Evolutionary conservation across 2,888 invertebrate genomes (phyloP).

Genomic region (Scelioninae gen. 1): DNA sequence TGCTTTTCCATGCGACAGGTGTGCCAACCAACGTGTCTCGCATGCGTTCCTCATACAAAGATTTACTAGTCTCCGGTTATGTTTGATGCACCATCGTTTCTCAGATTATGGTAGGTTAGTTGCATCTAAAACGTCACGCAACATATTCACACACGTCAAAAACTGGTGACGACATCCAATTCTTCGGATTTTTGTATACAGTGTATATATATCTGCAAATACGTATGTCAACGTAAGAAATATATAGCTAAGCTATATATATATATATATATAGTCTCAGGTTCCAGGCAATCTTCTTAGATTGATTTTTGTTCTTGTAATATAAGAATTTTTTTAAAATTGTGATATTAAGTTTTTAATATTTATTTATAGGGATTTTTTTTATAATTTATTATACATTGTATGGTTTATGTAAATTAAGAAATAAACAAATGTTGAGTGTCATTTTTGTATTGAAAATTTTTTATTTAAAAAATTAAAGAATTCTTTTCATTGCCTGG

Average conservation of each 20-base stretch:
- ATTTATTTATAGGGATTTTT: too few relatives aligned
- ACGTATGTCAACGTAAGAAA: neutral
- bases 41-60: slow-evolving; percentile 79
- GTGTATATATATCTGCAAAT: neutral
- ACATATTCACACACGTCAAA: slow-evolving; percentile 71
- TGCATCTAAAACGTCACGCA: slow-evolving; percentile 77
- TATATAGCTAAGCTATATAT: neutral
- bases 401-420: too few relatives aligned
- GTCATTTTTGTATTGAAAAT: too few relatives aligned
- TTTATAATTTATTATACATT: too few relatives aligned
- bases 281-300: too few relatives aligned
- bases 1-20: neutral
- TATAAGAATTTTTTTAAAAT: too few relatives aligned
- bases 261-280: too few relatives aligned
- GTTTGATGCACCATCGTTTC: slow-evolving; percentile 83
- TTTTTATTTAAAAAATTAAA: too few relatives aligned
- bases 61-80: slow-evolving; percentile 84
- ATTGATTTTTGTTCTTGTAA: too few relatives aligned
- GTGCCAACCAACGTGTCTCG: slow-evolving; percentile 73
- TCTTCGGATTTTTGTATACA: slow-evolving; percentile 9
- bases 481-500: too few relatives aligned
- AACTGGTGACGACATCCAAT: slow-evolving; percentile 43
- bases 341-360: too few relatives aligned
- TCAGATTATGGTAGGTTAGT: slow-evolving; percentile 83
- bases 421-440: too few relatives aligned